phyloP scores from a whole-genome alignment of 2,797 vertebrate species.

The Anguilla marmorata region DNA sequence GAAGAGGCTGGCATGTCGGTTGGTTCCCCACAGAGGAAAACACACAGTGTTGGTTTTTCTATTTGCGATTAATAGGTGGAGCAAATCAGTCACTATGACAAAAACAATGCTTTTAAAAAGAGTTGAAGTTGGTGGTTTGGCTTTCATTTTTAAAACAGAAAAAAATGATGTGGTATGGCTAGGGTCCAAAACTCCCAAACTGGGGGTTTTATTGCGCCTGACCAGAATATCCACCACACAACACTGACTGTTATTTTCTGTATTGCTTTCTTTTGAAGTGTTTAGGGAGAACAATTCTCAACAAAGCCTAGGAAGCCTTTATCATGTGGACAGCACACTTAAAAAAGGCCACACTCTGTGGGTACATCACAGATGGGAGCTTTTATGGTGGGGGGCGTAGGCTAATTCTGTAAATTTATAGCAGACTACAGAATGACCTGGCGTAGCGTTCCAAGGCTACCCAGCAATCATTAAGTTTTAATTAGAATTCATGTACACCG shows the following conservation, averaged over 20 bases:
- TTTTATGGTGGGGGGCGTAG: constrained; percentile 19
- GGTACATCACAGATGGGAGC: constrained; percentile 20
- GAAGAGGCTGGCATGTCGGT: constrained; percentile 29
- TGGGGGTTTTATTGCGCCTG: constrained; percentile 2
- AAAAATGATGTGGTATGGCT: not conserved
- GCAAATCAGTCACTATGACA: constrained; percentile 36
- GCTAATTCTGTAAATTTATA: constrained; percentile 62
- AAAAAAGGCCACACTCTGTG: not conserved
- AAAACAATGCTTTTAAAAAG: constrained; percentile 15
- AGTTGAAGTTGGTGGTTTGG: not conserved
- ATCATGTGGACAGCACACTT: not conserved
- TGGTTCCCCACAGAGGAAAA: constrained; percentile 33
- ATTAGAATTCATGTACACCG: constrained; percentile 61
- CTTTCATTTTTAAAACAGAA: not conserved
- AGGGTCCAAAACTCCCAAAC: not conserved
- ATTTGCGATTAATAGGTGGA: constrained; percentile 35
- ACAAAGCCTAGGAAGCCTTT: not conserved
- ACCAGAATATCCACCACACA: constrained; percentile 11
- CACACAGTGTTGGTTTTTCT: constrained; percentile 15
- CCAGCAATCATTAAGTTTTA: constrained; percentile 52
- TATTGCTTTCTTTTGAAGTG: constrained; percentile 4
- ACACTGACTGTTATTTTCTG: constrained; percentile 28
- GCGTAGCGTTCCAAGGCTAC: constrained; percentile 43
- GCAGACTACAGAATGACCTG: constrained; percentile 57
- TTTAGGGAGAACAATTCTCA: not conserved